Base-by-base conservation (phyloP, 2,888 invertebrate species). In the Caenorhabditis sulstoni region DNA sequence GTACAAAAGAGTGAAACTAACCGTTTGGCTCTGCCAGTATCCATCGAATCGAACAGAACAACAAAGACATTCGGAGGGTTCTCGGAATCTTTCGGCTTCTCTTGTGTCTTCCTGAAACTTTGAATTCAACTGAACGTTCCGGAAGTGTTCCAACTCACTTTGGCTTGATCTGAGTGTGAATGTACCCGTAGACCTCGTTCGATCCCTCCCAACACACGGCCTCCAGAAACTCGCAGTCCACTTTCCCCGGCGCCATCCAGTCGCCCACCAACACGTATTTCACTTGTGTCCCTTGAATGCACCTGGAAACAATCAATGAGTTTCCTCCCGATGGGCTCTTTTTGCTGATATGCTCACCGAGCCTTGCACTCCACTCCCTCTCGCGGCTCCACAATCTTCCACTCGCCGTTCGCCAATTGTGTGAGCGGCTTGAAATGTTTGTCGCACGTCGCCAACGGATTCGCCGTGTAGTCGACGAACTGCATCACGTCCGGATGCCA, bases 151-250 rank as follows among this genome's bases (percentile, higher is more conserved):
- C 23, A n/a, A n/a, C n/a, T 8, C 50, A 22, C 50, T 29, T 52
- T 7, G 55, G 55, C 12, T 1, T 39, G 9, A 55, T 39, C 16
- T 55, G 55, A 7, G 55, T 55, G 55, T 55, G 55, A 18, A 55
- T 55, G 55, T 55, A 55, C 8, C 55, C 55, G 35, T 55, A 55
- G 18, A 55, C 55, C 16, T 55, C 35, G 18, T 55, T 9, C 12
- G 14, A 12, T 9, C 29, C 29, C 12, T 37, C 37, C 55, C 55
- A 39, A 11, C 55, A 55, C 5, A 55, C 55, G 11, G 55, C 18
- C n/a, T 55, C 55, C 12, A 55, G 55, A 12, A 55, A 55, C 18
- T 55, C 37, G 16, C 55, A 55, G 29, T 55, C 55, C 9, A 18
- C 18, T 2, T 29, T 12, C 4, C 55, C 55, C 3, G 55, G 55